Conservation (phyloP, 2,888 invertebrate genomes). For the Stratiomys singularior region DNA sequence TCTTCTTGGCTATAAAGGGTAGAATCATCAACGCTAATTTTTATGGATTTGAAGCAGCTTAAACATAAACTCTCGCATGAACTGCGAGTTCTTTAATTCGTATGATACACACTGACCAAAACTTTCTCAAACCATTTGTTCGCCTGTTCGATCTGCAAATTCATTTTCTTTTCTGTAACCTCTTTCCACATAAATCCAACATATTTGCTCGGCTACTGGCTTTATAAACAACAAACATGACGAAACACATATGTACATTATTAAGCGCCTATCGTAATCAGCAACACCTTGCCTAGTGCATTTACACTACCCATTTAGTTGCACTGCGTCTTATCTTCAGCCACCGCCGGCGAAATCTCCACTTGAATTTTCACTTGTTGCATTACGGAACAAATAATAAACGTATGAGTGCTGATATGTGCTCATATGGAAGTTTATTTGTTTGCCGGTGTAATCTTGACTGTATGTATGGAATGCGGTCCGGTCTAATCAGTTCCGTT, state of each 20-base stretch:
- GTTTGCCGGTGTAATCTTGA: conserved; percentile 27
- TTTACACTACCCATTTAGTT: not conserved
- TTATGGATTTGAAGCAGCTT: no score
- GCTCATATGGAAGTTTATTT: not conserved
- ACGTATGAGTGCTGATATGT: not conserved
- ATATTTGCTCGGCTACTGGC: not conserved
- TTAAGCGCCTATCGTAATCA: conserved; percentile 24
- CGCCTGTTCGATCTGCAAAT: no score
- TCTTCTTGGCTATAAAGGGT: no score
- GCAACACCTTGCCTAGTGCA: conserved; percentile 19
- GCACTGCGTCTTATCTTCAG: not conserved
- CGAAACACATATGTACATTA: not conserved
- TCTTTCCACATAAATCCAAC: not conserved
- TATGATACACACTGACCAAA: no score
- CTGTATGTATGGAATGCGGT: conserved; percentile 18
- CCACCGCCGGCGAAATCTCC: not conserved
- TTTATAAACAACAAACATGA: not conserved
- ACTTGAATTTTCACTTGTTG: conserved; percentile 31
- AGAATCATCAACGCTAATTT: no score
- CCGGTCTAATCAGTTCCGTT: conserved; percentile 34
- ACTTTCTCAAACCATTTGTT: no score
- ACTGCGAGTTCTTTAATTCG: no score
- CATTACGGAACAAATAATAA: not conserved
- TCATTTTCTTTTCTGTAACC: not conserved
- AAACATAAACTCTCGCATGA: no score